Evolutionary conservation across 2,888 invertebrate genomes (phyloP).

Genomic region (Baccha elongata): DNA sequence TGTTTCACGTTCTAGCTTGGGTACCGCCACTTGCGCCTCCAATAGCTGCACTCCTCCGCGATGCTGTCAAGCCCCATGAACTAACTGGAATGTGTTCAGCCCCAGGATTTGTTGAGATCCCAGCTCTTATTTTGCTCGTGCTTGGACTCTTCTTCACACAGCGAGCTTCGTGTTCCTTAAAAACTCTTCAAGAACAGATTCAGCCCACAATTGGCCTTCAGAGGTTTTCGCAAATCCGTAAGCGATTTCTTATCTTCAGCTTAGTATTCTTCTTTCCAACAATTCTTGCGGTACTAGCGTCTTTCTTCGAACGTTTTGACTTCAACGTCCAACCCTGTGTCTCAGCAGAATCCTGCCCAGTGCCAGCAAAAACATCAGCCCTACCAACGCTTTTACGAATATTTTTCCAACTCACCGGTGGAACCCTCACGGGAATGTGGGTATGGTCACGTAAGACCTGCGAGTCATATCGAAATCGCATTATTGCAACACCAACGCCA

Average conservation of each 20-base stretch:
- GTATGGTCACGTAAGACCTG: conserved; percentile 82
- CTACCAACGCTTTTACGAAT: conserved; percentile 79
- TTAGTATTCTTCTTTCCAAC: conserved; percentile 81
- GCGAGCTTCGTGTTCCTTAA: conserved; percentile 80
- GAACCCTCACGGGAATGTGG: conserved; percentile 82
- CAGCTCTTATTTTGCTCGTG: conserved; percentile 78
- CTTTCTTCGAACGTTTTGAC: conserved; percentile 79
- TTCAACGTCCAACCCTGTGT: conserved; percentile 78
- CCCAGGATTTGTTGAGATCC: conserved; percentile 81
- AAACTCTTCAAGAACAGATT: conserved; percentile 79
- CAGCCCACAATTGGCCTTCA: conserved; percentile 79
- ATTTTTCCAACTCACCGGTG: conserved; percentile 80
- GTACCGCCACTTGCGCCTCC: conserved; percentile 93
- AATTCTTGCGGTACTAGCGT: conserved; percentile 77
- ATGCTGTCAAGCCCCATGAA: conserved; percentile 90
- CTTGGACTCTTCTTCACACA: conserved; percentile 80
- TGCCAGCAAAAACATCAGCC: conserved; percentile 76
- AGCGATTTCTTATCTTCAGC: conserved; percentile 80
- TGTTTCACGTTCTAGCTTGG: conserved; percentile 94
- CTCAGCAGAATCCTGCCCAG: conserved; percentile 78
- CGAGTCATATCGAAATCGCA: conserved; percentile 80
- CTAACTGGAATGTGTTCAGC: conserved; percentile 92
- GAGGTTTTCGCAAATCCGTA: conserved; percentile 81
- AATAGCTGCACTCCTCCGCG: conserved; percentile 90
- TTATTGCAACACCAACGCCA: conserved; percentile 79